phyloP scores from a whole-genome alignment of 2,888 invertebrate genomes.

The Lacanobia wlatinum region DNA sequence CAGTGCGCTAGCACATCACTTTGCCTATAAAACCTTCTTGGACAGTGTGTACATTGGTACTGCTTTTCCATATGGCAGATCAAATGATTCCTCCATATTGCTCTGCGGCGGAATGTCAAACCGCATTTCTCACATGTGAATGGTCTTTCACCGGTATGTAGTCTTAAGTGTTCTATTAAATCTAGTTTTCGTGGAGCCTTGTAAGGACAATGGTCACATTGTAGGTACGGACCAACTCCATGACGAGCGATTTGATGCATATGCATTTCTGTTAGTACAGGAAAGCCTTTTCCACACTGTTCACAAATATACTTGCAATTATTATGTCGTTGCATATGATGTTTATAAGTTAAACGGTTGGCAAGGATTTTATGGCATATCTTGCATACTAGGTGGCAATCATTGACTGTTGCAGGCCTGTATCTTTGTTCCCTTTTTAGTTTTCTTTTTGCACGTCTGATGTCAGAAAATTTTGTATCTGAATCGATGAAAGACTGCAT shows the following conservation, averaged over 20 bases:
- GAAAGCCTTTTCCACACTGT: constrained; percentile 83
- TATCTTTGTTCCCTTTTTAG: constrained; percentile 26
- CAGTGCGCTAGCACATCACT: constrained; percentile 80
- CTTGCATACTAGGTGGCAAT: constrained; percentile 72
- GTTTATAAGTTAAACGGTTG: constrained; percentile 75
- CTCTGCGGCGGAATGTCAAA: constrained; percentile 81
- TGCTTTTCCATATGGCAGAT: constrained; percentile 83
- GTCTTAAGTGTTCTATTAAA: constrained; percentile 81
- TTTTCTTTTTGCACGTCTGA: constrained; percentile 17
- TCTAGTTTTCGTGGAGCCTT: constrained; percentile 79
- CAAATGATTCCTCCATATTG: constrained; percentile 84
- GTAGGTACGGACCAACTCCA: constrained; percentile 77
- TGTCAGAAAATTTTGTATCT: constrained; percentile 1
- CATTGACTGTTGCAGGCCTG: background rate
- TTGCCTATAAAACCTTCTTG: constrained; percentile 77
- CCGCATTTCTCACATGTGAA: constrained; percentile 87
- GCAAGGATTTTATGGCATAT: constrained; percentile 79
- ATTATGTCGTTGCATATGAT: constrained; percentile 84
- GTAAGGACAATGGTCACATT: constrained; percentile 81
- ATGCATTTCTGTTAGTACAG: constrained; percentile 74
- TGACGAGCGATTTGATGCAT: constrained; percentile 80
- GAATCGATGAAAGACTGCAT: constrained; percentile 53
- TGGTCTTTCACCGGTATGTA: constrained; percentile 85
- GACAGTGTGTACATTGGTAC: constrained; percentile 80
- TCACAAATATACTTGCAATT: constrained; percentile 83